phyloP scores from a whole-genome alignment of 92 coral and sea anemone genomes.

The Umimayanthus chanpuru region DNA sequence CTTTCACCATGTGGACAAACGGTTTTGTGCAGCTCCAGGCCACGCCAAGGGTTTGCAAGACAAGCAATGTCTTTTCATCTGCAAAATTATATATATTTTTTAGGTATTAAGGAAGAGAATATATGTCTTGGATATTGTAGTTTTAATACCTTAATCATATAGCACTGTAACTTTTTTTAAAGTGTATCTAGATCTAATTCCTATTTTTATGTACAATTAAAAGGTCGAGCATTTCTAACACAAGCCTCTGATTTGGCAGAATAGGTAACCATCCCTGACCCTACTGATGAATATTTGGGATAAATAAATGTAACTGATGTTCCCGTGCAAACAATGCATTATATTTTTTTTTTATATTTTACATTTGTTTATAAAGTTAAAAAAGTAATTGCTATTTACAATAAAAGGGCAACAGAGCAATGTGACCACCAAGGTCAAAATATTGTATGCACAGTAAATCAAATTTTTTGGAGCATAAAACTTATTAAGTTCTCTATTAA shows the following conservation, averaged over 20 bases:
- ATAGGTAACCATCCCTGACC: neutral
- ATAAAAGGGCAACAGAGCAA: no score
- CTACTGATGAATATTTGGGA: neutral
- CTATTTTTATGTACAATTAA: neutral
- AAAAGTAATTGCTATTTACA: no score
- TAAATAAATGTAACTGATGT: constrained; percentile 7
- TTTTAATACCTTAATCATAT: constrained; percentile 13
- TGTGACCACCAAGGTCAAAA: no score
- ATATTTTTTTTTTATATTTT: neutral
- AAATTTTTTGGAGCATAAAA: no score
- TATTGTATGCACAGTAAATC: no score
- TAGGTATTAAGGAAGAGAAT: constrained; percentile 3
- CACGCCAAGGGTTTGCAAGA: constrained; percentile 7
- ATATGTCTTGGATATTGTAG: neutral
- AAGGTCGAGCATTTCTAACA: neutral
- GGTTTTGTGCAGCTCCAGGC: constrained; percentile 29
- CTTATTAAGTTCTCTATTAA: no score
- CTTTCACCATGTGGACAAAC: constrained; percentile 18
- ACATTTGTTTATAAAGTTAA: neutral
- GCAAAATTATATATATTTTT: neutral
- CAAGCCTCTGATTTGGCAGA: neutral
- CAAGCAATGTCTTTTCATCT: constrained; percentile 25
- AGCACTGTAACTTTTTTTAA: constrained; percentile 9
- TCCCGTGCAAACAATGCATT: constrained; percentile 20
- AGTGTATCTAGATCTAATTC: neutral